Conservation (phyloP, 2,113 vertebrate genomes). For the Vicugna pacos region DNA sequence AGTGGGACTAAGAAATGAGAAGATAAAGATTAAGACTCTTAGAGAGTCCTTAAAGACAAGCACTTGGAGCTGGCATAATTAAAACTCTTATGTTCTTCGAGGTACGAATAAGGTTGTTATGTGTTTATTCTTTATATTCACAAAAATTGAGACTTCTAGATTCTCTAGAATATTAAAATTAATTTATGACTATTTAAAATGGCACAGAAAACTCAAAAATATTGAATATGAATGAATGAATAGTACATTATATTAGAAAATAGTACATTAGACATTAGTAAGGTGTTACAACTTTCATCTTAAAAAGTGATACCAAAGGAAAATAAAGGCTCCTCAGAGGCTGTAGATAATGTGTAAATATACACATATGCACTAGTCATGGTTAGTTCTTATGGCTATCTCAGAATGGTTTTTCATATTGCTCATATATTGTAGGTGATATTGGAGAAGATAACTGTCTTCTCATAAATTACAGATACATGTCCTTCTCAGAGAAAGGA, state of each 20-base stretch:
- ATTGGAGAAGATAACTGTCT: not conserved
- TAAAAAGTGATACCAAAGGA: slow-evolving; percentile 34
- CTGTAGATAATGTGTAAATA: not conserved
- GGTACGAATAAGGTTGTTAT: slow-evolving; percentile 3
- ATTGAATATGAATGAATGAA: not conserved
- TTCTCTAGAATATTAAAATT: slow-evolving; percentile 31
- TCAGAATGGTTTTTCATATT: slow-evolving; percentile 17
- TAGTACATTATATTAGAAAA: not conserved
- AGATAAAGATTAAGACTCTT: not conserved
- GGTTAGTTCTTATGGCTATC: not conserved
- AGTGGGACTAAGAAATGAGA: not conserved
- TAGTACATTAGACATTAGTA: not conserved
- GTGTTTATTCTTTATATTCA: slow-evolving; percentile 33
- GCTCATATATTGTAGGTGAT: not conserved
- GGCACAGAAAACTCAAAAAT: not conserved
- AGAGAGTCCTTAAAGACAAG: not conserved
- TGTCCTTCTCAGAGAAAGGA: not conserved
- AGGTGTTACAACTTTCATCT: slow-evolving; percentile 5
- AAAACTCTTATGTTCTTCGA: not conserved
- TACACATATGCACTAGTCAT: not conserved
- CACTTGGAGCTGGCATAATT: slow-evolving; percentile 9
- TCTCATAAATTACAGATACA: not conserved
- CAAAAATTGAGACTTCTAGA: slow-evolving; percentile 28
- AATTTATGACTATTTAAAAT: slow-evolving; percentile 46
- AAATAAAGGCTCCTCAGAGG: not conserved